Percentiles rank a stretch among this genome's conserved stretches.
Evolutionary conservation across 2,113 vertebrate genomes (phyloP).

Genomic region (mouse (Mus musculus)): GRCm39 chr3:144579001-144579500

Average conservation of each 20-base stretch:
- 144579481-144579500: neutral
- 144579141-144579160: slow-evolving; percentile 65
- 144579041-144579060: neutral
- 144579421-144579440: neutral
- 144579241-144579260: slow-evolving; percentile 51
- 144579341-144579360: neutral
- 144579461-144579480: neutral
- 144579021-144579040: neutral
- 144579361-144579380: neutral
- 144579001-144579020: neutral
- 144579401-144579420: neutral
- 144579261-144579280: slow-evolving; percentile 67
- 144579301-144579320: slow-evolving; percentile 40
- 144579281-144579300: slow-evolving; percentile 83
- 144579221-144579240: slow-evolving; percentile 75
- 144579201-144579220: slow-evolving; percentile 83
- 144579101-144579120: neutral
- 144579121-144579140: neutral
- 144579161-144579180: slow-evolving; percentile 51
- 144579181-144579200: slow-evolving; percentile 38
- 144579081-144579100: neutral
- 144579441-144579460: neutral
- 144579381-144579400: neutral
- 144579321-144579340: neutral
- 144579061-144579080: neutral